These are phyloP conservation scores for Nothobranchius furzeri DNA, from an alignment of 2,113 vertebrate genomes.

Conservation along the genomic window DNA sequence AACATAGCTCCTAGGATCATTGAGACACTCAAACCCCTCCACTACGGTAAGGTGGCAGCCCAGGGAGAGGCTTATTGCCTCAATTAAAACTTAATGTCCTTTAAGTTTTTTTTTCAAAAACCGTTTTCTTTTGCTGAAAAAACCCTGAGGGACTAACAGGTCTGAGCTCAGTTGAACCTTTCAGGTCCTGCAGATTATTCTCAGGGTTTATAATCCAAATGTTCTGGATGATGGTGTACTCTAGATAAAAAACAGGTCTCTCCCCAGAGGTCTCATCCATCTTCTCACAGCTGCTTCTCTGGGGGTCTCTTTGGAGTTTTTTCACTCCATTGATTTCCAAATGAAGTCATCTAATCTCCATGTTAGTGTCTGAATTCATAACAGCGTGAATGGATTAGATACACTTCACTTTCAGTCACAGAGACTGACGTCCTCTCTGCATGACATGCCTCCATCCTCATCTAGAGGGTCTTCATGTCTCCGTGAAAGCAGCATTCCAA, in stretches of 20 bases:
- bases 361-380: conserved; percentile 37
- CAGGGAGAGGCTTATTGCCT: too few species aligned
- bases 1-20: too few species aligned
- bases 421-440: conserved; percentile 45
- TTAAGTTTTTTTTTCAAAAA: too few species aligned
- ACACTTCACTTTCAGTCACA: conserved; percentile 33
- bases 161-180: too few species aligned
- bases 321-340: neutral
- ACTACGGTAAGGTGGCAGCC: too few species aligned
- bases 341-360: conserved; percentile 55
- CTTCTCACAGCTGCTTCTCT: conserved; percentile 40
- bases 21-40: too few species aligned
- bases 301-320: conserved; percentile 7
- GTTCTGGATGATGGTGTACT: neutral
- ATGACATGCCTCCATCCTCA: conserved; percentile 12
- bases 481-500: neutral
- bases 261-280: conserved; percentile 3
- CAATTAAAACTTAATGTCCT: too few species aligned
- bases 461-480: conserved; percentile 6
- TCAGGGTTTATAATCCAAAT: too few species aligned
- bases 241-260: neutral
- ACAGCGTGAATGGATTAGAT: conserved; percentile 52
- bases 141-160: too few species aligned
- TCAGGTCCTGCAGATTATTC: too few species aligned
- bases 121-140: too few species aligned